Base-by-base conservation (phyloP, 2,888 invertebrate genomes). In the Drosophila tripunctata region DNA sequence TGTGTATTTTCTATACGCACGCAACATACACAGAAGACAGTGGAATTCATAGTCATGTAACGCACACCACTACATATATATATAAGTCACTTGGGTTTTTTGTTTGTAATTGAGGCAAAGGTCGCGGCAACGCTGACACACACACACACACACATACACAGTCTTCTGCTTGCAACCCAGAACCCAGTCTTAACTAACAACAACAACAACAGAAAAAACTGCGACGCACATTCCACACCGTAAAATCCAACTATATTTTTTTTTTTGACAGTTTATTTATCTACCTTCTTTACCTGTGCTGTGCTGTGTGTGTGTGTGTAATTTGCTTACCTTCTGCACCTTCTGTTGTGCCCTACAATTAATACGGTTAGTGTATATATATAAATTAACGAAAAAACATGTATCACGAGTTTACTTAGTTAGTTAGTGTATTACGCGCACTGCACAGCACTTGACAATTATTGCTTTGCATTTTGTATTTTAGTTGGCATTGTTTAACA, bases 41-140 rank as follows among this genome's bases (percentile, higher is more conserved):
- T 33, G 38, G 12, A 38, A 70, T 31, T 41, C 33, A 55, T 24
- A 58, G 55, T 52, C 72, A 51, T 73, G 61, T 52, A 57, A 65
- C 56, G 52, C 56, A 72, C 62, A 65, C 60, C 62, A 75, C 31
- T 56, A 57, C 40, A 15, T 30, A 55, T 22, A 51, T 43, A 40
- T 51, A 48, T 78, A 69, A 79, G 73, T 61, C 76, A 77, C 52
- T 61, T 57, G 66, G 57, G 61, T 66, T 81, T n/a, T n/a, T n/a
- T 75, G 80, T 71, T 80, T 76, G 84, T 78, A 84, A 84, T 79
- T 79, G 78, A 83, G 82, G 82, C 83, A 83, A 83, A 83, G 83
- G 83, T 83, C 83, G 83, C 82, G 76, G 67, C 52, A 52, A 45
- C 45, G 51, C 56, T 63, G 44, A 57, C 36, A 61, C n/a, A n/a